Evolutionary conservation across 92 coral and sea anemone genomes (phyloP).

Genomic region (Pocillopora grandis): DNA sequence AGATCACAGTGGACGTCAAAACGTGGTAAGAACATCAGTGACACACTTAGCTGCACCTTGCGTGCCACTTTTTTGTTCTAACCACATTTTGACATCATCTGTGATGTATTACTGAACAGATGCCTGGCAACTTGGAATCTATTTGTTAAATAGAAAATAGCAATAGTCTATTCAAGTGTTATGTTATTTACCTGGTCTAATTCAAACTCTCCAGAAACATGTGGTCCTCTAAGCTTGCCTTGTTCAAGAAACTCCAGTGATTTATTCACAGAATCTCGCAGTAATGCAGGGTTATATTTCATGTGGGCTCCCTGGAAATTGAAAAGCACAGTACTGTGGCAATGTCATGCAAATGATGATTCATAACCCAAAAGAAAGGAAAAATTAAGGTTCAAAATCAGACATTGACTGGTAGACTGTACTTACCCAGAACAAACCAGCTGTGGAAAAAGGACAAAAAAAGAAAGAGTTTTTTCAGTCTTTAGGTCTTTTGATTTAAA

Average conservation of each 20-base stretch:
- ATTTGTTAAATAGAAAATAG: not conserved
- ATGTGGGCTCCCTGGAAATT: constrained; percentile 77
- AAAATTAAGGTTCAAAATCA: not conserved
- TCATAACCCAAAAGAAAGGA: not conserved
- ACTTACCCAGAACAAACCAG: constrained; percentile 88
- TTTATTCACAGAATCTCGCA: constrained; percentile 64
- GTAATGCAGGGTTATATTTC: constrained; percentile 72
- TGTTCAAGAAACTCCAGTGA: constrained; percentile 58
- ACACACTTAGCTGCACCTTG: no score
- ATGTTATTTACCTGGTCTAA: constrained; percentile 64
- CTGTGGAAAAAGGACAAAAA: constrained; percentile 38
- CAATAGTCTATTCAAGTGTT: not conserved
- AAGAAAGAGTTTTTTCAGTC: not conserved
- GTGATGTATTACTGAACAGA: no score
- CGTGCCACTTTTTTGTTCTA: no score
- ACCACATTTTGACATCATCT: no score
- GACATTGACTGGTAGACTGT: not conserved
- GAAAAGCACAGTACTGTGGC: not conserved
- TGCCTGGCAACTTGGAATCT: no score
- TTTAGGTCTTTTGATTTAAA: no score
- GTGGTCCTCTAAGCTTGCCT: constrained; percentile 83
- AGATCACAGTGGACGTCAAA: no score
- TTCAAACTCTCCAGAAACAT: constrained; percentile 73
- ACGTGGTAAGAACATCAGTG: no score
- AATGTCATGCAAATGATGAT: not conserved